A percentile compares a stretch with the other conserved stretches of the same genome.
Conservation (phyloP, 2,797 vertebrate species). For the Onychomys leucogaster region DNA sequence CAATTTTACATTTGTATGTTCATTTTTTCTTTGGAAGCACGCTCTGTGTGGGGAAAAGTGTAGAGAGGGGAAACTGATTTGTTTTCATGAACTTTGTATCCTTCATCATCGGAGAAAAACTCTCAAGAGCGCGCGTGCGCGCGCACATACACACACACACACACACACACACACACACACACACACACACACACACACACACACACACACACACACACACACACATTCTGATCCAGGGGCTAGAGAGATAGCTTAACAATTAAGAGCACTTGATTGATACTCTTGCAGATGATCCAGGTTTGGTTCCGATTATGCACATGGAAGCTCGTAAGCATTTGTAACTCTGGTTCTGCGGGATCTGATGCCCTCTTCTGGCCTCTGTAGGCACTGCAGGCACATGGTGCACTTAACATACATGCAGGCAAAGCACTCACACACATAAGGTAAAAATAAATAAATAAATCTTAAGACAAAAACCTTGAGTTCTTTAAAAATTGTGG, state of each 20-base stretch:
- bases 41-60: neutral
- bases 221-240: neutral
- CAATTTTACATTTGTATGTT: constrained; percentile 12
- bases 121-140: neutral
- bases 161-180: too few species aligned
- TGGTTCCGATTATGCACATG: neutral
- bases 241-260: too few species aligned
- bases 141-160: too few species aligned
- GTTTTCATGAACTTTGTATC: neutral
- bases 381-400: too few species aligned
- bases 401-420: neutral
- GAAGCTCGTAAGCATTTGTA: neutral
- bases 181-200: neutral
- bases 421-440: neutral
- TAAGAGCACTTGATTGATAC: neutral
- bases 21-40: constrained; percentile 21
- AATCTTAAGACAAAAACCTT: neutral
- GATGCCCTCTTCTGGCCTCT: neutral
- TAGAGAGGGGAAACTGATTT: neutral
- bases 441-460: neutral
- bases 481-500: constrained; percentile 53
- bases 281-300: neutral
- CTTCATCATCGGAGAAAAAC: constrained; percentile 13
- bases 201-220: neutral
- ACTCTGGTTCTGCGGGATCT: neutral